Conservation (phyloP, 2,113 vertebrate species). For the Sitta europaea region DNA sequence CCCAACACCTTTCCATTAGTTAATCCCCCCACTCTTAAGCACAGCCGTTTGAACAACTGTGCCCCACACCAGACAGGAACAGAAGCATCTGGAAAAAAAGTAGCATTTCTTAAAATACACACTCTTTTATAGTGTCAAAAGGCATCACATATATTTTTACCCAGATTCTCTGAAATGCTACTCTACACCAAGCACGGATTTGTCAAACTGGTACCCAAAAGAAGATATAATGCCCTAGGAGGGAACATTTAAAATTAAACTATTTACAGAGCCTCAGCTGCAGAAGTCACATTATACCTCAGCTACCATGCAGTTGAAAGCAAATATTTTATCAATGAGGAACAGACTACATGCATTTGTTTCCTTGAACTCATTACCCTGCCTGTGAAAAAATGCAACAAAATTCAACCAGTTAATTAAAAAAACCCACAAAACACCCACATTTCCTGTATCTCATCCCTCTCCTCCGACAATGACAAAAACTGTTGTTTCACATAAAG, state of each 20-base stretch:
- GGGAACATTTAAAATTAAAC: not conserved
- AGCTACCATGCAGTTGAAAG: not conserved
- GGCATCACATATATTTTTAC: not conserved
- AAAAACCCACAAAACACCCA: too few relatives aligned
- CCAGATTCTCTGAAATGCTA: not conserved
- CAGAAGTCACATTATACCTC: not conserved
- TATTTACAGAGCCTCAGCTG: not conserved
- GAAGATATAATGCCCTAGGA: not conserved
- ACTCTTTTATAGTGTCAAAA: not conserved
- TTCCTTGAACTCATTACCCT: not conserved
- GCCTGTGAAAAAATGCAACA: not conserved
- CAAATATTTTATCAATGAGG: not conserved
- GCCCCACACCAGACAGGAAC: not conserved
- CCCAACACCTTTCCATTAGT: not conserved
- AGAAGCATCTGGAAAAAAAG: not conserved
- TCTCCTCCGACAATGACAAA: not conserved
- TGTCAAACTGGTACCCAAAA: not conserved
- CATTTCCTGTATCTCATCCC: not conserved
- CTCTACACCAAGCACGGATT: not conserved
- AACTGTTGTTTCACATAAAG: accelerated
- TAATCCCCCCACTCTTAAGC: not conserved
- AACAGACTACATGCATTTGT: not conserved
- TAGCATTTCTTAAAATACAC: not conserved
- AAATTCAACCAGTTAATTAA: not conserved
- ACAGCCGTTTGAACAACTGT: not conserved